A percentile compares a stretch with the other conserved stretches of the same genome.
Conservation (phyloP, 2,797 vertebrate genomes). For the Thalassophryne amazonica region DNA sequence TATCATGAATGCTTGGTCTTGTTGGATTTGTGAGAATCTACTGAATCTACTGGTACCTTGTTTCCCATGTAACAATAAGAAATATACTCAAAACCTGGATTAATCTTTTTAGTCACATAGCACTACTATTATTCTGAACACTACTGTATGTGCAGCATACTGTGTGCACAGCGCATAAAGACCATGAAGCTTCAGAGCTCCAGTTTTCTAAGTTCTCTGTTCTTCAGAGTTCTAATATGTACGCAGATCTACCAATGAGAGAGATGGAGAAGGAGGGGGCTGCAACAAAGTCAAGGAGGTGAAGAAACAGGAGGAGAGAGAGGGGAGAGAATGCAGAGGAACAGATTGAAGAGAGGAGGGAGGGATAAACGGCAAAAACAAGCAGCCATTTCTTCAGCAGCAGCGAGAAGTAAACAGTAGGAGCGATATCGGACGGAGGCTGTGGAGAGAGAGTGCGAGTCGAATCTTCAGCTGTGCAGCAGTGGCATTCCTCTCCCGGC, state of each 20-base stretch:
- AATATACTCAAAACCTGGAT: too few relatives aligned
- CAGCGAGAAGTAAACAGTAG: conserved; percentile 26
- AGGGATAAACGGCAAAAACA: conserved; percentile 27
- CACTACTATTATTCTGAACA: too few relatives aligned
- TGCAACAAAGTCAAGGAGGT: conserved; percentile 37
- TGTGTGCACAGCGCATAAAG: too few relatives aligned
- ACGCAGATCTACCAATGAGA: neutral
- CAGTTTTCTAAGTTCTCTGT: neutral
- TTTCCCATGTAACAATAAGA: too few relatives aligned
- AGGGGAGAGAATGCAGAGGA: conserved; percentile 6
- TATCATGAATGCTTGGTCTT: too few relatives aligned
- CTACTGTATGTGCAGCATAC: too few relatives aligned
- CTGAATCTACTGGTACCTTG: too few relatives aligned
- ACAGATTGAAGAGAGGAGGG: neutral
- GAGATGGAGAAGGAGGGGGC: neutral
- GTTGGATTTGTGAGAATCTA: too few relatives aligned
- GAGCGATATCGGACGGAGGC: conserved; percentile 10
- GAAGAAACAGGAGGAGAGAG: conserved; percentile 41
- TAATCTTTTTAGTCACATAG: too few relatives aligned
- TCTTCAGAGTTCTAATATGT: neutral
- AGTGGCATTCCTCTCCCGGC: conserved; percentile 4
- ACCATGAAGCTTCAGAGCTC: neutral
- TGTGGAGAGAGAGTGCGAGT: neutral
- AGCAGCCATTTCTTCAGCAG: conserved; percentile 41
- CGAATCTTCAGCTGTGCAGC: conserved; percentile 11